Percentiles rank a stretch among this genome's conserved stretches.
These are phyloP conservation scores for Drosophila cardini DNA, from an alignment of 1,140 invertebrate genomes.

Conservation along the genomic window DNA sequence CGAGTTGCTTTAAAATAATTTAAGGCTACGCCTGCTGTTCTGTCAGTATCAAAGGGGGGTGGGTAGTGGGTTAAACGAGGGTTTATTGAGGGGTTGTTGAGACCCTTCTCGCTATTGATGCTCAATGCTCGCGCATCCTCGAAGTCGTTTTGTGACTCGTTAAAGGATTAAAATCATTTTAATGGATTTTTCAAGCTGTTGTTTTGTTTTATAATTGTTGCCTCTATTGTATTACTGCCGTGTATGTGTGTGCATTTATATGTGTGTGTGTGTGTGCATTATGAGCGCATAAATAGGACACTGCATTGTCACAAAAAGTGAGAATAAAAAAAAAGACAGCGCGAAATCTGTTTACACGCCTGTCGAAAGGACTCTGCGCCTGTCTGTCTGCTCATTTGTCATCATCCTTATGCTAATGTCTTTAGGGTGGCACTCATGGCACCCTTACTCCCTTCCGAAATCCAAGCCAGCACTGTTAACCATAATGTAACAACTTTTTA, in stretches of 20 bases:
- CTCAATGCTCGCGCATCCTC: constrained; percentile 37
- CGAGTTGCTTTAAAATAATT: constrained; percentile 76
- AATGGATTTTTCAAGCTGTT: constrained; percentile 84
- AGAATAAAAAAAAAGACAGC: constrained; percentile 12
- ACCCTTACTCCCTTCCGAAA: not conserved
- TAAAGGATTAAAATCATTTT: constrained; percentile 83
- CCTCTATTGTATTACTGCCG: constrained; percentile 54
- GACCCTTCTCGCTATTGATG: constrained; percentile 45
- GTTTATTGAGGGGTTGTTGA: constrained; percentile 29
- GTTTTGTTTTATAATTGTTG: constrained; percentile 82
- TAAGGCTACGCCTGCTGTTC: constrained; percentile 60
- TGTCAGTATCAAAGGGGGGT: not conserved
- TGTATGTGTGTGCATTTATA: too few species aligned
- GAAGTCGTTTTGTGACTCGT: constrained; percentile 71
- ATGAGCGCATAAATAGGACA: constrained; percentile 71
- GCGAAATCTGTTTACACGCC: constrained; percentile 40
- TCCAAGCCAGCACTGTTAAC: not conserved
- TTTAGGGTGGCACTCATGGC: constrained; percentile 59
- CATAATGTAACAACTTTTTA: not conserved
- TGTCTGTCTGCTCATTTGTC: constrained; percentile 61
- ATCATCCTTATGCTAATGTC: constrained; percentile 75
- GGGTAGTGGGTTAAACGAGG: constrained; percentile 4
- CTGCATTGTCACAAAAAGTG: constrained; percentile 10
- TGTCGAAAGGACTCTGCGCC: constrained; percentile 33
- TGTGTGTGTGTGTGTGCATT: constrained; percentile 16